A percentile compares a stretch with the other conserved stretches of the same genome.
Conservation (phyloP, 2,888 invertebrate species). For the Pheosia tremula region DNA sequence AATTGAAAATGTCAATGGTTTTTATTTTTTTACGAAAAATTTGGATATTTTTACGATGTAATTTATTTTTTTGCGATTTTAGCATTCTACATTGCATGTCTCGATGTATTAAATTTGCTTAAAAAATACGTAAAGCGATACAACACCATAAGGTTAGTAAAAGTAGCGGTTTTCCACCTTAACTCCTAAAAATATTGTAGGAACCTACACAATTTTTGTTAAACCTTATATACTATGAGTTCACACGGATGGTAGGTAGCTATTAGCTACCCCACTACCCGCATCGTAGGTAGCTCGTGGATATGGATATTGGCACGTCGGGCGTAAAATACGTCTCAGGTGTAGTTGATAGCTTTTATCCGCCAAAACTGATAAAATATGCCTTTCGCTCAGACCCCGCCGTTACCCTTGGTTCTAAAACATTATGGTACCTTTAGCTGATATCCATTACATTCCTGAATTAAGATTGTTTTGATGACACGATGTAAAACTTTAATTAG, state of each 20-base stretch:
- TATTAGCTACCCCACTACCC: constrained; percentile 9
- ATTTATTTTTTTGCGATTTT: no score
- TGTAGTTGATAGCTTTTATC: constrained; percentile 79
- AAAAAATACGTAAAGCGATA: no score
- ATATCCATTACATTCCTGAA: constrained; percentile 15
- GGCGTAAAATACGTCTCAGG: constrained; percentile 82
- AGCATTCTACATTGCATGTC: no score
- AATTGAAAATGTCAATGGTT: no score
- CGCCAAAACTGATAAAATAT: constrained; percentile 81
- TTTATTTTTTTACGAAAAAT: no score
- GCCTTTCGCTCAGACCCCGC: constrained; percentile 58
- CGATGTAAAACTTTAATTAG: constrained; percentile 10
- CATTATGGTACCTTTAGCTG: constrained; percentile 53
- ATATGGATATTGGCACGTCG: constrained; percentile 73
- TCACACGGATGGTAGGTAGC: constrained; percentile 11
- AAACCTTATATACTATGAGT: no score
- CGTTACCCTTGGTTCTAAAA: constrained; percentile 58
- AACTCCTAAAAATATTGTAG: no score
- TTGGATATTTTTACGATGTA: no score
- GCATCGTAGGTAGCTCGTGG: constrained; percentile 40
- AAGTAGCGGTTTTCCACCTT: no score
- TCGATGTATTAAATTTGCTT: no score
- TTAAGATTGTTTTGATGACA: constrained; percentile 15
- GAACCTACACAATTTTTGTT: no score
- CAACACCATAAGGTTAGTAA: no score